Evolutionary conservation across 1,140 invertebrate genomes (phyloP), one percentile per base, ranked within the genome.

Genomic region (Arion vulgaris): DNA sequence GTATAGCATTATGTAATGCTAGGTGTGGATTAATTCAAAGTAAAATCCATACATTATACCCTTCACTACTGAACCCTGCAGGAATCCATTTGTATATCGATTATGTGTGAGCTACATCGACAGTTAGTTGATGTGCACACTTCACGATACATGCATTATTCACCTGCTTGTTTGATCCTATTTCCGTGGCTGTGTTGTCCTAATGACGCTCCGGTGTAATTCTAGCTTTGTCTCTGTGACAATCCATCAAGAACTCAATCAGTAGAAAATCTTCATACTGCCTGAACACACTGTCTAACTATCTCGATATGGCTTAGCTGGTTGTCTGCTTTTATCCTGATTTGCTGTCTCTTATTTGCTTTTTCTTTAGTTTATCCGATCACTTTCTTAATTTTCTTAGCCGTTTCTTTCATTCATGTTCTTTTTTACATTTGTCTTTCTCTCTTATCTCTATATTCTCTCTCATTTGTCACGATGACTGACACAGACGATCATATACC

Each of bases 171-270:
- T 62, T 62, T 53, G 57, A 78, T 62, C 57, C 23, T 78, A 19
- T 78, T 78, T 39, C 51, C 38, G 34, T 78, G 36, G 4, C n/a
- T 32, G 1, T n/a, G 68, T n/a, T 0, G 28, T 26, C 19, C 36
- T 45, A 72, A 72, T 72, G 36, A 72, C 5, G 36, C 36, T 45
- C 71, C 71, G 71, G 71, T 39, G 71, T 72, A 72, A 45, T 72
- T 72, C 71, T 19, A 72, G 71, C 71, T 72, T 39, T 72, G 71
- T 72, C 71, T 69, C 68, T 26, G 7, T 13, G 36, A 5, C 71
- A 72, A 39, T 72, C 71, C 71, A 72, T 72, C 71, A 72, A 9
- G 71, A n/a, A n/a, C 28, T 19, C 71, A 72, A 72, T 41, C 38
- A 39, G 36, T 26, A 1, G 71, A 32, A 72, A n/a, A 66, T 0